Conservation (phyloP, 37 sponge, comb jelly and placozoan genomes). For the Cladorhizidae sp. region DNA sequence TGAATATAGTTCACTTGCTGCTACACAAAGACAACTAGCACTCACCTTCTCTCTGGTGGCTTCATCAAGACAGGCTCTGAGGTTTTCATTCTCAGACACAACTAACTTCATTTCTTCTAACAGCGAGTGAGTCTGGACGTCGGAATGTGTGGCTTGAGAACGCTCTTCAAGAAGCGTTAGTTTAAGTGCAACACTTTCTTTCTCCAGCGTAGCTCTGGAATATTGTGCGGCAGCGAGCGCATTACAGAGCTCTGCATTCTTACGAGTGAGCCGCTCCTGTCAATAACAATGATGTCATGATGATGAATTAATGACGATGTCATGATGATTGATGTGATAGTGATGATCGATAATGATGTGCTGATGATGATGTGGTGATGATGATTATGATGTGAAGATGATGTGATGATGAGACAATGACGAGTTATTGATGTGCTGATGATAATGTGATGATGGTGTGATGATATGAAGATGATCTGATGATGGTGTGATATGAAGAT, state of each 20-base stretch:
- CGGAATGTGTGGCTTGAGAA: background rate
- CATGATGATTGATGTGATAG: too few species aligned
- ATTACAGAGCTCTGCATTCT: constrained; percentile 27
- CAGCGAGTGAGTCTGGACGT: background rate
- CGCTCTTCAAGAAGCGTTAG: constrained; percentile 15
- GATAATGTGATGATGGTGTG: too few species aligned
- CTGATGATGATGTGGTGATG: too few species aligned
- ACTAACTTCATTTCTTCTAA: background rate
- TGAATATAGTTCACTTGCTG: background rate
- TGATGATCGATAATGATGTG: too few species aligned
- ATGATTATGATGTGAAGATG: too few species aligned
- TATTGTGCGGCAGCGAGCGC: constrained; percentile 22
- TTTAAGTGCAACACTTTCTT: constrained; percentile 24
- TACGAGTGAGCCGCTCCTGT: constrained; percentile 41
- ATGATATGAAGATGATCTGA: too few species aligned
- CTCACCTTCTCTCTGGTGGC: background rate
- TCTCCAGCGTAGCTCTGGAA: constrained; percentile 21
- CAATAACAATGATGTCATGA: background rate
- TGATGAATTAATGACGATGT: too few species aligned
- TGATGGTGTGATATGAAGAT: too few species aligned
- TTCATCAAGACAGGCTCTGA: background rate
- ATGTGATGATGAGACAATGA: too few species aligned
- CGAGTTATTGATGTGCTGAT: too few species aligned
- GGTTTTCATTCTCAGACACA: background rate
- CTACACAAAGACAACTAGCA: background rate